A percentile compares a stretch with the other conserved stretches of the same genome.
These are phyloP conservation scores for Glossophaga mutica DNA, from an alignment of 2,797 vertebrate genomes.

Conservation along the genomic window DNA sequence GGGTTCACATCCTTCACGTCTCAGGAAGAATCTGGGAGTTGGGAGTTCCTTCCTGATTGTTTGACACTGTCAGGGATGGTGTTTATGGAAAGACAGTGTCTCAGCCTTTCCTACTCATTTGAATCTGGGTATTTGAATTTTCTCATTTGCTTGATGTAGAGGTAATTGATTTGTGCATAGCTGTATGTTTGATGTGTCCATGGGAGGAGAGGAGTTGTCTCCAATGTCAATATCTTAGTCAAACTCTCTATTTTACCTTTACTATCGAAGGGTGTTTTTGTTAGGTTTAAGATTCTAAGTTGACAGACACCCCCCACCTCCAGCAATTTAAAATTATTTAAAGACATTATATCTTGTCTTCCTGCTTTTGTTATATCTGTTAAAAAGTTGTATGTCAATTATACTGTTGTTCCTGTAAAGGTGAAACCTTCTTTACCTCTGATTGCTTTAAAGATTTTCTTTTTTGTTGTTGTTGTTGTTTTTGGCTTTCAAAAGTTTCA, in stretches of 20 bases:
- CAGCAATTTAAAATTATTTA: neutral
- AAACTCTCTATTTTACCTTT: neutral
- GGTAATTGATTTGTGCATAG: neutral
- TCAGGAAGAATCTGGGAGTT: neutral
- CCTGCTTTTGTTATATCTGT: neutral
- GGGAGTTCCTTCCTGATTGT: neutral
- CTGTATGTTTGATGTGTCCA: neutral
- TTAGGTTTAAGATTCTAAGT: neutral
- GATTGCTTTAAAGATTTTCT: neutral
- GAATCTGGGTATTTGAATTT: neutral
- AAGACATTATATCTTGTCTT: neutral
- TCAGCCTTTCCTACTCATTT: neutral
- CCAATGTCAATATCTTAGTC: neutral
- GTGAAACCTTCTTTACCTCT: neutral
- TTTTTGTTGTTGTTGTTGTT: neutral
- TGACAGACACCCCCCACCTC: neutral
- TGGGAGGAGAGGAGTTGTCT: neutral
- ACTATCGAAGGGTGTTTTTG: neutral
- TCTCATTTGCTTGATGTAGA: neutral
- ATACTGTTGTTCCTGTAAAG: neutral
- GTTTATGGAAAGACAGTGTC: neutral
- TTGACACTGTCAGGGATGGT: neutral
- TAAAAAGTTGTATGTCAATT: neutral
- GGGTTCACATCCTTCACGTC: neutral
- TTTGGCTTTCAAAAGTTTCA: neutral